Percentiles rank a stretch among this genome's conserved stretches.
Evolutionary conservation across 1,140 invertebrate species (phyloP).

Genomic region (Polypedilum vanderplanki): DNA sequence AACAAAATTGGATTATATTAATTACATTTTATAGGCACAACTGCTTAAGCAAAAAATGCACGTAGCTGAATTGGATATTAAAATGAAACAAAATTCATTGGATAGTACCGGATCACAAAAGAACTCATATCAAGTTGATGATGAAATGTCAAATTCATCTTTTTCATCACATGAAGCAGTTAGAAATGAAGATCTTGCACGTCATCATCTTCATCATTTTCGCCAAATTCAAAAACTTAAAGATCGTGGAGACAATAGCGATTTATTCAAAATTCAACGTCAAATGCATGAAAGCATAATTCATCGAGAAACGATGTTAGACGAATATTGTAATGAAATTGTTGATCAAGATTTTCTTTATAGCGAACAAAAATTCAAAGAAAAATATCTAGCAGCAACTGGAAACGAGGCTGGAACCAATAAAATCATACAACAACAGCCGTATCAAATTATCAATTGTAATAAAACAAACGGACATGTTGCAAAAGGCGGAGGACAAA

Average conservation of each 20-base stretch:
- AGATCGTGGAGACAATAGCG: background rate
- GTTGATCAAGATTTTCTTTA: background rate
- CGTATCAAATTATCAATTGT: slow-evolving; percentile 32
- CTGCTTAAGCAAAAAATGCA: slow-evolving; percentile 11
- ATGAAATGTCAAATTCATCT: slow-evolving; percentile 24
- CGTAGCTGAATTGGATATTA: background rate
- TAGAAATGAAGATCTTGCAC: background rate
- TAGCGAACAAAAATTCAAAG: background rate
- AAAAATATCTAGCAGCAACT: slow-evolving; percentile 32
- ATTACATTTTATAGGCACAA: background rate
- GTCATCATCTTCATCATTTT: background rate
- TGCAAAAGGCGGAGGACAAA: slow-evolving; percentile 36
- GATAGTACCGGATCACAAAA: slow-evolving; percentile 37
- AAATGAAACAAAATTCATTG: slow-evolving; percentile 28
- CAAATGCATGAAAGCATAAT: slow-evolving; percentile 40
- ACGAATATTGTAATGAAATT: slow-evolving; percentile 36
- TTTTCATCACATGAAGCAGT: background rate
- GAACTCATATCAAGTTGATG: slow-evolving; percentile 33
- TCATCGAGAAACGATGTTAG: slow-evolving; percentile 40
- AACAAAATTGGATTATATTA: background rate
- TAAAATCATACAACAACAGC: background rate
- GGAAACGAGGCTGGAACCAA: slow-evolving; percentile 34
- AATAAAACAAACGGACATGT: slow-evolving; percentile 36
- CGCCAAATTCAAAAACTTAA: background rate
- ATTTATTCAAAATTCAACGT: slow-evolving; percentile 36